These are phyloP conservation scores for Pao palembangensis DNA, from an alignment of 2,113 vertebrate genomes.

Conservation along the genomic window DNA sequence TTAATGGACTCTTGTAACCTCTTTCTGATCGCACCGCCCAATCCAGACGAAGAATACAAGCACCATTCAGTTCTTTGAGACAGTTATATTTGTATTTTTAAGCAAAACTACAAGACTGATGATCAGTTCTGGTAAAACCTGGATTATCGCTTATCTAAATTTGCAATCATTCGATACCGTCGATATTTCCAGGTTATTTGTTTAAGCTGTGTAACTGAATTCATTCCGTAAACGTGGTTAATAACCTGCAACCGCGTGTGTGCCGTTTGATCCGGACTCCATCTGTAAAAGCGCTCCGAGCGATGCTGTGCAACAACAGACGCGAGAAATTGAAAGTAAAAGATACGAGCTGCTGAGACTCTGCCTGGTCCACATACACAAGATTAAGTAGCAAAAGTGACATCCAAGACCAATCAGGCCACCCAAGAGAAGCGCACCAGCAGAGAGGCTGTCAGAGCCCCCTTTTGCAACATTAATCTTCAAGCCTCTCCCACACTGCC, in stretches of 20 bases:
- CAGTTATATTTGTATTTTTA: too few species aligned
- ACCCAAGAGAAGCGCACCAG: slow-evolving; percentile 93
- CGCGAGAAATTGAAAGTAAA: background rate
- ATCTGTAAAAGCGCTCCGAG: slow-evolving; percentile 1
- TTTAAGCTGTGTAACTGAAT: background rate
- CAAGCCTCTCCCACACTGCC: slow-evolving; percentile 92
- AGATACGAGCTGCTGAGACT: slow-evolving; percentile 62
- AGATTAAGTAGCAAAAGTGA: slow-evolving; percentile 99
- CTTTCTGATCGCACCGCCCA: too few species aligned
- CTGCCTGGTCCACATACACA: slow-evolving; percentile 94
- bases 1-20: too few species aligned
- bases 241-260: background rate
- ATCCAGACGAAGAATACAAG: background rate
- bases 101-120: too few species aligned
- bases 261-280: background rate
- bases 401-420: slow-evolving; percentile 98
- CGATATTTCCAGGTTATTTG: too few species aligned
- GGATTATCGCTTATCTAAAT: background rate
- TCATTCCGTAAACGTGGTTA: background rate
- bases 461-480: slow-evolving; percentile 97
- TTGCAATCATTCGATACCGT: background rate
- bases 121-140: background rate
- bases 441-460: slow-evolving; percentile 94
- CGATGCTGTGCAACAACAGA: background rate
- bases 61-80: background rate